phyloP scores from a whole-genome alignment of 2,888 invertebrate genomes.

The Drosophila silvestris region DNA sequence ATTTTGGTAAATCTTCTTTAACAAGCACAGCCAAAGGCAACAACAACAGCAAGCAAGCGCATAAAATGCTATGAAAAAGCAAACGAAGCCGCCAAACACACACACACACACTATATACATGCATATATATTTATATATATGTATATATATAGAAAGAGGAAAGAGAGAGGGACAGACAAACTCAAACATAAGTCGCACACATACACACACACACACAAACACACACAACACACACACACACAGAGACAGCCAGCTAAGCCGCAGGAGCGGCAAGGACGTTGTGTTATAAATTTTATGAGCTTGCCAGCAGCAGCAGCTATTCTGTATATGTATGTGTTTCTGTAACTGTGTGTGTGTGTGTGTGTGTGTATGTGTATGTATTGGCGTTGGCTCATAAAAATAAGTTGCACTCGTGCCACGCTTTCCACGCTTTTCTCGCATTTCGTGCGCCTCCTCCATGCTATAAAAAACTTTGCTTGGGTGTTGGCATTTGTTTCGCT shows the following conservation, averaged over 20 bases:
- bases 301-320: conserved; percentile 66
- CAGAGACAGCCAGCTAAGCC: conserved; percentile 54
- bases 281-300: conserved; percentile 82
- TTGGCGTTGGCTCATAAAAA: conserved; percentile 75
- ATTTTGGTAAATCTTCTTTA: conserved; percentile 80
- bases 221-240: conserved; percentile 21
- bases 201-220: conserved; percentile 12
- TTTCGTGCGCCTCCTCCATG: conserved; percentile 41
- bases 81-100: conserved; percentile 64
- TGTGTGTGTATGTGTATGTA: conserved; percentile 32
- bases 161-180: conserved; percentile 24
- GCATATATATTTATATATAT: background rate
- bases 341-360: conserved; percentile 14
- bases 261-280: conserved; percentile 81
- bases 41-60: conserved; percentile 49
- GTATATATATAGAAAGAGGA: conserved; percentile 4
- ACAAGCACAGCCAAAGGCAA: conserved; percentile 67
- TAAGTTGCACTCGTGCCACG: conserved; percentile 82
- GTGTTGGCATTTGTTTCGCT: conserved; percentile 66
- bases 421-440: conserved; percentile 60
- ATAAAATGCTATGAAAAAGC: conserved; percentile 81
- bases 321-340: conserved; percentile 23
- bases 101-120: conserved; percentile 4
- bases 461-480: conserved; percentile 72
- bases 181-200: conserved; percentile 47